Base-by-base conservation (phyloP, 2,797 vertebrate genomes). In the Mico argentatus region DNA sequence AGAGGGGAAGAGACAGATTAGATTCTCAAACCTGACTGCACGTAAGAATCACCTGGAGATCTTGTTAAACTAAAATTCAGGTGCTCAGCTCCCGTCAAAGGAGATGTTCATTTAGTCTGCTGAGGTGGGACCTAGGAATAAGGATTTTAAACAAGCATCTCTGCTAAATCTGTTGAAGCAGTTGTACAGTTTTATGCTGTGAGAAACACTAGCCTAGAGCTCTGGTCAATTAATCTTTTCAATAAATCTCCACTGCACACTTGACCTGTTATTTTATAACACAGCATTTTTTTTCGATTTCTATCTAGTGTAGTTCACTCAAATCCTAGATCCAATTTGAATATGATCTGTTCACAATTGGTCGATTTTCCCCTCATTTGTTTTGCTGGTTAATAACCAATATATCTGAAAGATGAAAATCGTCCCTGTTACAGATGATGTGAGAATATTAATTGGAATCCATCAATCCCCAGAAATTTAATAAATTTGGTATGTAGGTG, bases 211-310 rank as follows among this genome's bases (percentile, higher is more conserved):
- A 87, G 88, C 70, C 52, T 27, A 81, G 61, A 57, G 79, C 61
- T 76, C 73, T 83, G 39, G 76, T 70, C 91, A 67, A 19, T 88
- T 52, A 13, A 0, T 79, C n/a, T 89, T 93, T 93, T 86, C 80
- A 80, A 72, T 85, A 88, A 85, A 83, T 50, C 52, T 41, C 70
- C 27, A 8, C 15, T 77, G 44, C 8, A 75, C 39, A 80, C 61
- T 80, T 88, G 81, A 92, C 20, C 39, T 36, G 93, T 94, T 59
- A n/a, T 83, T 91, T 93, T 96, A 87, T 82, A 91, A 94, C 22
- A 80, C 95, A 44, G n/a, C 19, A 55, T 10, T 4, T 27, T 84
- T 84, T 67, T 10, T 93, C n/a, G 52, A 57, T 95, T 95, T 96
- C 73, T 90, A 77, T 92, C 14, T 75, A 83, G 79, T 77, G n/a